These are phyloP conservation scores for Ictidomys tridecemlineatus DNA, from an alignment of 2,113 vertebrate genomes.

Conservation along the genomic window DNA sequence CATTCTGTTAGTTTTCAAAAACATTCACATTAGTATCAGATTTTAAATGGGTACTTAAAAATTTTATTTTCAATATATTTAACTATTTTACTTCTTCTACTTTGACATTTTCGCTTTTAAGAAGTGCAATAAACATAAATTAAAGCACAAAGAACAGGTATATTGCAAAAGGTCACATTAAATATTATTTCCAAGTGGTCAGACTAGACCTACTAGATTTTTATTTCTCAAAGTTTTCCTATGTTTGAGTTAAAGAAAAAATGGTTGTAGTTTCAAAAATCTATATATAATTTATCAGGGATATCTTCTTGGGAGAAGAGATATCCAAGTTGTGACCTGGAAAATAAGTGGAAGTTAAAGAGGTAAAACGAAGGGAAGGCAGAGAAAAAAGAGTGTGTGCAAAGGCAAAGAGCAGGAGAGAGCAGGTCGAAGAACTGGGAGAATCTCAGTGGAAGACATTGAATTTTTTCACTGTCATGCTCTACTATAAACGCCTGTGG, in stretches of 20 bases:
- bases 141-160: not conserved
- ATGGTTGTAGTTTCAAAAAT: not conserved
- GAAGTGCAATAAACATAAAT: not conserved
- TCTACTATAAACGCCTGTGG: not conserved
- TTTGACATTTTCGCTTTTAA: slow-evolving; percentile 13
- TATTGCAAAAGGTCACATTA: slow-evolving; percentile 9
- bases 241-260: slow-evolving; percentile 12
- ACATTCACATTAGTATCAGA: not conserved
- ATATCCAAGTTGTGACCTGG: not conserved
- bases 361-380: not conserved
- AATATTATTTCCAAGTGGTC: not conserved
- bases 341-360: not conserved
- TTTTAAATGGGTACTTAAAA: slow-evolving; percentile 44
- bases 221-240: not conserved
- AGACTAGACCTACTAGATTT: not conserved
- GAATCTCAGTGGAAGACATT: not conserved
- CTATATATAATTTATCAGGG: not conserved
- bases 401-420: not conserved
- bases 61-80: slow-evolving; percentile 6
- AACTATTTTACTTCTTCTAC: not conserved
- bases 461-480: not conserved
- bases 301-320: not conserved
- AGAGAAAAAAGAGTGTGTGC: not conserved
- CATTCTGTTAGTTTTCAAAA: slow-evolving; percentile 4
- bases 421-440: not conserved